Evolutionary conservation across 2,888 invertebrate genomes (phyloP).

Genomic region (Anoplius nigerrimus): DNA sequence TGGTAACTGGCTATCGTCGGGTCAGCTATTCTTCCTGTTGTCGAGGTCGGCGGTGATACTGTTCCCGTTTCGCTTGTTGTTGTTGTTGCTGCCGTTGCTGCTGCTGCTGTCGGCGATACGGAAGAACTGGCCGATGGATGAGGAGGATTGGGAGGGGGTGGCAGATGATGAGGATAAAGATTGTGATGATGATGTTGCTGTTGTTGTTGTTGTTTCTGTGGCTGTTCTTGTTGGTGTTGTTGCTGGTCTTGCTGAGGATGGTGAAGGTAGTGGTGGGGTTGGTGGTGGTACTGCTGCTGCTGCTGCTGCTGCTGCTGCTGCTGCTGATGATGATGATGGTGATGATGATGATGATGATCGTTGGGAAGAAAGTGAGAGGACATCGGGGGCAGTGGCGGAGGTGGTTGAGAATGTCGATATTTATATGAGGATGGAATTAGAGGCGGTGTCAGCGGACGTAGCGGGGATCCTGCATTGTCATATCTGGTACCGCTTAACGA

Average conservation of each 20-base stretch:
- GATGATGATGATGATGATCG: too few species aligned
- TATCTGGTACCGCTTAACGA: conserved; percentile 66
- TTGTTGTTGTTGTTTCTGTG: too few species aligned
- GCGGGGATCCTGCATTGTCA: conserved; percentile 62
- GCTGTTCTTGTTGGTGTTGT: too few species aligned
- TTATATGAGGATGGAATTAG: conserved; percentile 62
- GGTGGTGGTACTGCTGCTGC: too few species aligned
- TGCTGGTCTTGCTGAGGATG: too few species aligned
- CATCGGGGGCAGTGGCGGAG: conserved; percentile 53
- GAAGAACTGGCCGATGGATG: conserved; percentile 15
- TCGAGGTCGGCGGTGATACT: conserved; percentile 52
- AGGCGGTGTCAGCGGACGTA: conserved; percentile 67
- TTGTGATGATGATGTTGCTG: too few species aligned
- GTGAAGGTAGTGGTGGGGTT: too few species aligned
- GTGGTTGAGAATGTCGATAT: conserved; percentile 67
- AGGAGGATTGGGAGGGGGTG: conserved; percentile 22
- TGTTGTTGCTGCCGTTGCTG: too few species aligned
- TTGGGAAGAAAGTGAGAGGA: conserved; percentile 50
- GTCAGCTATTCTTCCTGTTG: too few species aligned
- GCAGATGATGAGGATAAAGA: neutral
- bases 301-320: conserved; percentile 28
- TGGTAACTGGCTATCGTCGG: conserved; percentile 46
- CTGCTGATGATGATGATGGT: conserved; percentile 2
- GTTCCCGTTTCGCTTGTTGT: conserved; percentile 27
- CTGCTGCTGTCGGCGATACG: too few species aligned